Conservation (phyloP, 2,888 invertebrate species). For the Masnerella sp. region DNA sequence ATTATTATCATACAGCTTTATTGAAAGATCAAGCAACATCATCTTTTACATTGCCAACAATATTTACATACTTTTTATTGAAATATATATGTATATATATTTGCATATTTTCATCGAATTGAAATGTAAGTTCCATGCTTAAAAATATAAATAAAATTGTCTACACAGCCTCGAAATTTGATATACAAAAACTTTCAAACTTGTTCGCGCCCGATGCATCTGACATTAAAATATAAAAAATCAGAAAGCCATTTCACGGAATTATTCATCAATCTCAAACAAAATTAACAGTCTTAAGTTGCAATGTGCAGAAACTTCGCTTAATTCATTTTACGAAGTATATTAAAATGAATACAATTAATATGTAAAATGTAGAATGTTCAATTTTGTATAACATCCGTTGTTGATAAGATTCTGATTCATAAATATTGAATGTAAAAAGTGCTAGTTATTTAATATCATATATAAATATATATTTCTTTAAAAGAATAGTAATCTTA, state of each 20-base stretch:
- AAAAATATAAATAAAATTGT: slow-evolving; percentile 37
- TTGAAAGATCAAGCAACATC: no score
- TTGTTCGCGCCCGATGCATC: slow-evolving; percentile 4
- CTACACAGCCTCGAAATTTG: slow-evolving; percentile 33
- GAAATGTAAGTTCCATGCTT: slow-evolving; percentile 9
- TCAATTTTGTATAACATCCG: no score
- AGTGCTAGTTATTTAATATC: no score
- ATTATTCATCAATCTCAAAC: background rate
- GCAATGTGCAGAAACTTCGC: slow-evolving; percentile 13
- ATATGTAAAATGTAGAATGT: no score
- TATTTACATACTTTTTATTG: slow-evolving; percentile 27
- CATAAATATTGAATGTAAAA: no score
- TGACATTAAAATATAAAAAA: background rate
- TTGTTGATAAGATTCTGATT: no score
- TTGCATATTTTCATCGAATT: slow-evolving; percentile 7
- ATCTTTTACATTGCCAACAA: slow-evolving; percentile 31
- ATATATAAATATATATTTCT: no score
- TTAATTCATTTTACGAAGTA: slow-evolving; percentile 3
- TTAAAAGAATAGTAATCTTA: background rate
- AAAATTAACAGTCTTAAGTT: slow-evolving; percentile 36
- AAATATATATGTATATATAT: slow-evolving; percentile 30
- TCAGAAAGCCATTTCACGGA: slow-evolving; percentile 1
- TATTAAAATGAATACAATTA: background rate
- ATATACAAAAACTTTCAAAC: slow-evolving; percentile 24
- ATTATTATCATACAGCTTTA: no score